Evolutionary conservation across 2,888 invertebrate genomes (phyloP).

Genomic region (Dryobotodes eremita): DNA sequence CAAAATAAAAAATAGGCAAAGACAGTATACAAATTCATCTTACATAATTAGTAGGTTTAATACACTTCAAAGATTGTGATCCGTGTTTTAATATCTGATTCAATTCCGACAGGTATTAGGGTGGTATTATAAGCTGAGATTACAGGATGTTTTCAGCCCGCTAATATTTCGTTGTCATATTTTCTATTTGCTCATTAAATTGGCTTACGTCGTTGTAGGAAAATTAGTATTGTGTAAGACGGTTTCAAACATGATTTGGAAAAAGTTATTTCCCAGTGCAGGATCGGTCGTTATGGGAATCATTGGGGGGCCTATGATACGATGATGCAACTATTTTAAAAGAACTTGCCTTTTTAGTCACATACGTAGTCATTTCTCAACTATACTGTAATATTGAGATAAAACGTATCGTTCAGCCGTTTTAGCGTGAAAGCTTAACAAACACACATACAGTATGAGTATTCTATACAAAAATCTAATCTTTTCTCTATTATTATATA

Average conservation of each 20-base stretch:
- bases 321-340: neutral
- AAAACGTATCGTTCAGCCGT: too few relatives aligned
- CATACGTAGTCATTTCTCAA: too few relatives aligned
- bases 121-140: conserved; percentile 23
- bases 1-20: neutral
- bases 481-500: too few relatives aligned
- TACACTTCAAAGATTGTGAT: conserved; percentile 12
- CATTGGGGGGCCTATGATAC: neutral
- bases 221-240: neutral
- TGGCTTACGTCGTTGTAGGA: neutral
- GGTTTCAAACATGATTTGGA: neutral
- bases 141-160: conserved; percentile 5
- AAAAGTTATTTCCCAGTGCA: neutral
- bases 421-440: too few relatives aligned
- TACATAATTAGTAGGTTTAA: neutral
- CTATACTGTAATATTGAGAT: too few relatives aligned
- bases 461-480: too few relatives aligned
- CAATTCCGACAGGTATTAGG: conserved; percentile 18
- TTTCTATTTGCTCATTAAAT: neutral
- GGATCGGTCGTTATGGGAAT: neutral
- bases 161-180: neutral
- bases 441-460: too few relatives aligned
- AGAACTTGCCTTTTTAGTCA: too few relatives aligned
- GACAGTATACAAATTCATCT: neutral
- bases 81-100: conserved; percentile 17